These are phyloP conservation scores for Agrenia bidenticulata DNA, from an alignment of 2,888 invertebrate species.

Conservation along the genomic window DNA sequence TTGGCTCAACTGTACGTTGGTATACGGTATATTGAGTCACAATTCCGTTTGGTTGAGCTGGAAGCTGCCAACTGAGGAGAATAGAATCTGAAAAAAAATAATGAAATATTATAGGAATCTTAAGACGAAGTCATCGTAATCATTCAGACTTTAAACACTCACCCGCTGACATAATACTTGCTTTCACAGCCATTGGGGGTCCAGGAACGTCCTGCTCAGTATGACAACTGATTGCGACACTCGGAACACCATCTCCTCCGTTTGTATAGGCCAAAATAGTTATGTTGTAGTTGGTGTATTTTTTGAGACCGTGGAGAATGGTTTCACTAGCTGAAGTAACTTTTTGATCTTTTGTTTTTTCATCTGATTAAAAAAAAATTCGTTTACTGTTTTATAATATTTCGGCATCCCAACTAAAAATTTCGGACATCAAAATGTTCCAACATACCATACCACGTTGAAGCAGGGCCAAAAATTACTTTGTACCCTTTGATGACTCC, in stretches of 20 bases:
- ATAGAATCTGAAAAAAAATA: too few species aligned
- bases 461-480: constrained; percentile 86
- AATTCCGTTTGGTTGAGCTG: constrained; percentile 83
- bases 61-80: constrained; percentile 80
- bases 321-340: constrained; percentile 90
- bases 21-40: constrained; percentile 92
- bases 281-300: constrained; percentile 95
- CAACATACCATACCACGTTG: constrained; percentile 87
- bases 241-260: constrained; percentile 90
- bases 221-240: constrained; percentile 83
- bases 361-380: constrained; percentile 63
- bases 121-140: too few species aligned
- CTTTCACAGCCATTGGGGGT: constrained; percentile 88
- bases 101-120: too few species aligned
- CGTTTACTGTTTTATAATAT: not conserved
- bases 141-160: too few species aligned
- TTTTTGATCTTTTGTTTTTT: constrained; percentile 86
- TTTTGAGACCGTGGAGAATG: constrained; percentile 87
- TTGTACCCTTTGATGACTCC: constrained; percentile 96
- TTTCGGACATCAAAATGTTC: constrained; percentile 2
- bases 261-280: constrained; percentile 92
- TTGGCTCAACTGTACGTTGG: constrained; percentile 51
- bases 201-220: constrained; percentile 96
- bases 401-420: not conserved
- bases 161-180: constrained; percentile 87